Conservation (phyloP, 2,888 invertebrate genomes). For the Rhogogaster chlorosoma region DNA sequence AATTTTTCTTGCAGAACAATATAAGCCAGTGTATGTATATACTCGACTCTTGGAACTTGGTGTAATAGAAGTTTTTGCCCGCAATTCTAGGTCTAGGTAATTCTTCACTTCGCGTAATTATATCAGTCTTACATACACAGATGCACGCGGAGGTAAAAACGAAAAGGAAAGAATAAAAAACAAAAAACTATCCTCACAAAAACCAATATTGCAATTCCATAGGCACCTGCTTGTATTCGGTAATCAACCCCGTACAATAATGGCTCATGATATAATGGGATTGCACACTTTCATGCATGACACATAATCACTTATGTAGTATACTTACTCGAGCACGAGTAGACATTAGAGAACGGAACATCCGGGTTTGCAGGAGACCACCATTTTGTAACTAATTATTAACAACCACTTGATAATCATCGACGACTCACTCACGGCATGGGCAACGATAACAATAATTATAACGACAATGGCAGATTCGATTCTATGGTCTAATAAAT, state of each 20-base stretch:
- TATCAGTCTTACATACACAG: neutral
- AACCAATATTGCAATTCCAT: neutral
- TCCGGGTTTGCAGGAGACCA: neutral
- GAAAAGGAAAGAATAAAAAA: neutral
- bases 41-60: neutral
- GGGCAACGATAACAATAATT: neutral
- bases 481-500: neutral
- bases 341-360: neutral
- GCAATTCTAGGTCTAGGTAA: constrained; percentile 12
- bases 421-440: neutral
- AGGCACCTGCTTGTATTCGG: neutral
- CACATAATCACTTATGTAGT: neutral
- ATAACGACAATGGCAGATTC: neutral
- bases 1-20: constrained; percentile 7
- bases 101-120: neutral
- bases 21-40: neutral
- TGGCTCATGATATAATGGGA: neutral
- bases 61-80: neutral
- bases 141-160: neutral
- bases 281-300: neutral
- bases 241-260: neutral
- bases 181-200: neutral
- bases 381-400: neutral
- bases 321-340: neutral
- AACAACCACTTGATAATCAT: neutral